Percentiles rank a stretch among this genome's conserved stretches.
These are phyloP conservation scores for Caenorhabditis becei DNA, from an alignment of 2,888 invertebrate genomes.

Conservation along the genomic window DNA sequence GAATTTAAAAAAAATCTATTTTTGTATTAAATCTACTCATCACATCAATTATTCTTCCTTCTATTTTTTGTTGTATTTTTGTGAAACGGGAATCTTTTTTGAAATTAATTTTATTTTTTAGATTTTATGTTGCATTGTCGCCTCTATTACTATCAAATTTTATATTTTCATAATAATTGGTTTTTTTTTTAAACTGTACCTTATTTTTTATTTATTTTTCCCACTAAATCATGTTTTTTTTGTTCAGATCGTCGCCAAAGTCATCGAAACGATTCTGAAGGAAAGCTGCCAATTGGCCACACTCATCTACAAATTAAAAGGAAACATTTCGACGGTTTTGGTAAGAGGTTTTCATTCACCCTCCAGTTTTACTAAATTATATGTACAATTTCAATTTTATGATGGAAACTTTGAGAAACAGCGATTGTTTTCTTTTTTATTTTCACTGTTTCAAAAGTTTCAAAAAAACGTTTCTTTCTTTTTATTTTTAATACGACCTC, in stretches of 20 bases:
- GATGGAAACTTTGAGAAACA: background rate
- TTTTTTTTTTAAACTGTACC: background rate
- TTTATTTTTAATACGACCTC: too few relatives aligned
- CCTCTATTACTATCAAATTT: too few relatives aligned
- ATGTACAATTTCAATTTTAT: background rate
- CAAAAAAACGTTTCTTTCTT: too few relatives aligned
- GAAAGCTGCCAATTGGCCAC: constrained; percentile 54
- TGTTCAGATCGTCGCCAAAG: constrained; percentile 55
- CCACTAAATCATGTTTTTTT: background rate
- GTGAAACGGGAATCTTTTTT: too few relatives aligned
- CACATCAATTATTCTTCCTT: too few relatives aligned
- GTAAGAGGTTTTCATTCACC: too few relatives aligned
- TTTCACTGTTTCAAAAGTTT: background rate
- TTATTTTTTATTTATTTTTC: background rate
- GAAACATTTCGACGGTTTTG: constrained; percentile 11
- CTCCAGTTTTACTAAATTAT: background rate
- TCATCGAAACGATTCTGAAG: constrained; percentile 45
- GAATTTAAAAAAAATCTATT: too few relatives aligned
- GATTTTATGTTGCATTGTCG: too few relatives aligned
- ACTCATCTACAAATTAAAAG: constrained; percentile 39
- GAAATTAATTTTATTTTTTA: too few relatives aligned
- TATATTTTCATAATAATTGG: too few relatives aligned
- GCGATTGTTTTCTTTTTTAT: background rate
- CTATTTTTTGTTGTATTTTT: too few relatives aligned
- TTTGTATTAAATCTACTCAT: too few relatives aligned